Base-by-base conservation (phyloP, 2,888 invertebrate species). In the Corbicula japonica region DNA sequence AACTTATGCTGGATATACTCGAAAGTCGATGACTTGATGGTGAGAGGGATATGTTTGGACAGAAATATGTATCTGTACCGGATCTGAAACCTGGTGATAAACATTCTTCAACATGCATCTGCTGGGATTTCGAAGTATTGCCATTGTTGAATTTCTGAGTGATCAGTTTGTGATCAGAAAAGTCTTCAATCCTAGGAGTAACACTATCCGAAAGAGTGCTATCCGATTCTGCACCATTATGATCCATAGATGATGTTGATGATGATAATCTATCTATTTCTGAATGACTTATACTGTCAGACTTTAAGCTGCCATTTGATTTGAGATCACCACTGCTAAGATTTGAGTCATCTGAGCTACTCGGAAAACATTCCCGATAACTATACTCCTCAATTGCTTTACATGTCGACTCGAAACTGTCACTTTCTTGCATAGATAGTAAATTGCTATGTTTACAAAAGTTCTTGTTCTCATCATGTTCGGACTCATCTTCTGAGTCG, bases 21-120 rank as follows among this genome's bases (percentile, higher is more conserved):
- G 91, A 85, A 21, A 91, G 81, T 32, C 91, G 80, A 52, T 92
- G 89, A 30, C 87, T 76, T 15, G 90, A 76, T 2, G 93, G 92
- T 15, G 91, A 92, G 21, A 92, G 76, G 3, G 92, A 91, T 10
- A 93, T 92, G 81, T 93, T 93, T 21, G 93, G 93, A 73, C 91
- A 92, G 52, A 87, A 66, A 21, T 46, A 68, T 38, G 69, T 65
- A 6, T 69, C 56, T 44, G 66, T 54, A 32, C 62, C 23, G 18
- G 15, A n/a, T n/a, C n/a, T n/a, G n/a, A n/a, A n/a, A n/a, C n/a
- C n/a, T n/a, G n/a, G n/a, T n/a, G n/a, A n/a, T n/a, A n/a, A n/a
- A n/a, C n/a, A n/a, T n/a, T n/a, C n/a, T n/a, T n/a, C n/a, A n/a
- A n/a, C n/a, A n/a, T n/a, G n/a, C n/a, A n/a, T n/a, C n/a, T n/a